Evolutionary conservation across 2,113 vertebrate species (phyloP), one percentile per base, ranked within the genome.

Genomic region (Halichoerus grypus): DNA sequence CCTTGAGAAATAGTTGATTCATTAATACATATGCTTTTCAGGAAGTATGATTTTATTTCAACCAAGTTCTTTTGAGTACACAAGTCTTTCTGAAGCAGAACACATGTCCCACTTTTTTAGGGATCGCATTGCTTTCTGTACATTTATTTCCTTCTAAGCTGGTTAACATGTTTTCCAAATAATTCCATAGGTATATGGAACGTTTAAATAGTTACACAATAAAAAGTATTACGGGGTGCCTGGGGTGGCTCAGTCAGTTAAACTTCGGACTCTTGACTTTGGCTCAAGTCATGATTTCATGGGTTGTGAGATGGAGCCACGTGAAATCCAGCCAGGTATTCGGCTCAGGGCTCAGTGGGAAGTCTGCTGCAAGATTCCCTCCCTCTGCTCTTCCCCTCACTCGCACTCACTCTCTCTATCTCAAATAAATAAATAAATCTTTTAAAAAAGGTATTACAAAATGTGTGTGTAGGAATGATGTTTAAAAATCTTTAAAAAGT

Each of bases 31-130:
- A 55, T 67, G 5, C 4, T 94, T 91, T 94, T 82, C 22, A 42
- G n/a, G 51, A 94, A 95, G 77, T 57, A 51, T 5, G 85, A n/a
- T 77, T 93, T 82, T 79, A 72, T 84, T 96, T 95, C 71, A 94
- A 53, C 31, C 14, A 95, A 90, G 10, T 55, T 26, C 26, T 95
- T 88, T 55, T 91, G 9, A 90, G 22, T 83, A 76, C 31, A 80
- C 18, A 91, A 88, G 11, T 76, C 31, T 74, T 95, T 76, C 14
- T 92, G 61, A 96, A 67, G 83, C 1, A 82, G 39, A 72, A 33
- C 39, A 69, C 87, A 65, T 80, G 28, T 55, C 39, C 26, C 19
- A 76, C 11, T 92, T 74, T 86, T 33, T 90, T 90, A 36, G 49
- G 91, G 51, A 79, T 59, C 90, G 1, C 46, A 46, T 21, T 81